phyloP scores from a whole-genome alignment of 2,888 invertebrate species.

The Creontiades dilutus region DNA sequence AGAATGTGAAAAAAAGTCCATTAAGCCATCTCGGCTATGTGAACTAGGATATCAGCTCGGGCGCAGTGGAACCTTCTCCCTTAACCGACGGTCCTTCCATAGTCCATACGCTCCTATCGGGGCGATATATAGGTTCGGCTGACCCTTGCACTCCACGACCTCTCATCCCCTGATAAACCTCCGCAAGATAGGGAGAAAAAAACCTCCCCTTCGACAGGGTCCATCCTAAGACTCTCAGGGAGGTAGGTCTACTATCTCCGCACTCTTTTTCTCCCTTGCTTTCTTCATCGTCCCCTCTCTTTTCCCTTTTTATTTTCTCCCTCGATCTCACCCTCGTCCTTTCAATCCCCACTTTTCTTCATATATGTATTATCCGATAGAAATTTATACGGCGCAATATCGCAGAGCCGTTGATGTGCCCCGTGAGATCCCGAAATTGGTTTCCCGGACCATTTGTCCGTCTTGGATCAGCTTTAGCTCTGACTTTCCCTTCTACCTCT shows the following conservation, averaged over 20 bases:
- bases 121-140: neutral
- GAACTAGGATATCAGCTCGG: too few species aligned
- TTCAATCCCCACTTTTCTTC: neutral
- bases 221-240: neutral
- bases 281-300: conserved; percentile 13
- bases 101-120: neutral
- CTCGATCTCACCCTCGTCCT: neutral
- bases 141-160: conserved; percentile 14
- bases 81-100: too few species aligned
- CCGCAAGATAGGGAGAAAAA: neutral
- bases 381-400: conserved; percentile 62
- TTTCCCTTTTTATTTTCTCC: conserved; percentile 6
- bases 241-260: too few species aligned
- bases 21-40: too few species aligned
- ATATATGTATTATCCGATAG: conserved; percentile 42
- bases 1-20: too few species aligned
- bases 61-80: too few species aligned
- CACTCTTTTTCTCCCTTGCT: neutral
- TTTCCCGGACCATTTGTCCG: conserved; percentile 1
- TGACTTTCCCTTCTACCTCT: too few species aligned
- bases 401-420: conserved; percentile 45
- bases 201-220: neutral
- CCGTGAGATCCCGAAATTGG: conserved; percentile 50
- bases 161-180: conserved; percentile 41
- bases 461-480: too few species aligned